phyloP scores from a whole-genome alignment of 2,113 vertebrate genomes.

The Protobothrops flavoviridis region DNA sequence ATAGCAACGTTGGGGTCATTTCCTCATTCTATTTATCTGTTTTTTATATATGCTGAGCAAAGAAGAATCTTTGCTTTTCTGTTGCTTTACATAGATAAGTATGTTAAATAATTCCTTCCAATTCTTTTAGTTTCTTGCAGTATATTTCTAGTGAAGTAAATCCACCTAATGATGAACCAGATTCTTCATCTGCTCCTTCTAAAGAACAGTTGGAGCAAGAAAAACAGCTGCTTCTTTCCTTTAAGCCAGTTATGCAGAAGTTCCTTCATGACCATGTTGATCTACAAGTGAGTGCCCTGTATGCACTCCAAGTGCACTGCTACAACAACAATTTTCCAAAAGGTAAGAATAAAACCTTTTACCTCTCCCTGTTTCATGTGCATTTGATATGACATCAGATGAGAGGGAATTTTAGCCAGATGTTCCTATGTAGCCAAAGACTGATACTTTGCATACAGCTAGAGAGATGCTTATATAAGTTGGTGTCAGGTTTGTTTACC shows the following conservation, averaged over 20 bases:
- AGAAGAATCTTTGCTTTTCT: background rate
- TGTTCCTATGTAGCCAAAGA: background rate
- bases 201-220: conserved; percentile 97
- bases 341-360: conserved; percentile 69
- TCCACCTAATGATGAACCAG: conserved; percentile 78
- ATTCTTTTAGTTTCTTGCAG: conserved; percentile 88
- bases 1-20: background rate
- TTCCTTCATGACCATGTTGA: conserved; percentile 97
- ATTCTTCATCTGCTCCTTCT: conserved; percentile 87
- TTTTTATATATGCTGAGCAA: background rate
- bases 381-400: background rate
- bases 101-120: background rate
- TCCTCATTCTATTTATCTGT: background rate
- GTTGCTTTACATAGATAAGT: background rate
- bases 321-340: conserved; percentile 91
- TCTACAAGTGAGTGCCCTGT: conserved; percentile 96
- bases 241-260: conserved; percentile 99
- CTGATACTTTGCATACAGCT: background rate
- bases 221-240: conserved; percentile 92
- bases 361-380: background rate
- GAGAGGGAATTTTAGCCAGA: background rate
- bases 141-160: conserved; percentile 95
- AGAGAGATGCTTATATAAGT: background rate
- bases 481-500: background rate
- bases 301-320: conserved; percentile 98